phyloP scores from a whole-genome alignment of 2,888 invertebrate genomes.

The Idaea straminata region DNA sequence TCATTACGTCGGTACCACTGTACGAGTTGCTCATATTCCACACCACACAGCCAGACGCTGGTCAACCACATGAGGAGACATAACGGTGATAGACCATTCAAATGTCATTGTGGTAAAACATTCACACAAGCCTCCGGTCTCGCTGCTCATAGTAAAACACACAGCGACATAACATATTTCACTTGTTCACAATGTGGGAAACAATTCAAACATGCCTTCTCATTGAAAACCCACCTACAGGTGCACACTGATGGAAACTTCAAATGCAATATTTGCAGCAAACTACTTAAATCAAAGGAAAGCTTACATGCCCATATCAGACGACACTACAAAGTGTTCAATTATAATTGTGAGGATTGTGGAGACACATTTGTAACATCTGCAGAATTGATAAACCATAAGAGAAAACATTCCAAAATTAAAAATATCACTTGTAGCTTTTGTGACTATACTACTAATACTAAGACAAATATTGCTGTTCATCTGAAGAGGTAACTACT shows the following conservation, averaged over 20 bases:
- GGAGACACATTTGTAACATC: slow-evolving; percentile 71
- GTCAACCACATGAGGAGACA: slow-evolving; percentile 70
- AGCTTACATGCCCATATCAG: slow-evolving; percentile 63
- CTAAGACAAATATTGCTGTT: slow-evolving; percentile 61
- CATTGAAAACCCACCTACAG: slow-evolving; percentile 61
- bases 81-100: slow-evolving; percentile 67
- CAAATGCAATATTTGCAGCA: slow-evolving; percentile 63
- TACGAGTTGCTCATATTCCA: slow-evolving; percentile 62
- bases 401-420: slow-evolving; percentile 53
- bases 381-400: slow-evolving; percentile 69
- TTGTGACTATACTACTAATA: slow-evolving; percentile 66
- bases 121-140: slow-evolving; percentile 71
- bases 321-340: slow-evolving; percentile 67
- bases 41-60: slow-evolving; percentile 71
- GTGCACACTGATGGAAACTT: slow-evolving; percentile 63
- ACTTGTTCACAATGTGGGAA: slow-evolving; percentile 70
- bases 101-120: slow-evolving; percentile 68
- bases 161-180: slow-evolving; percentile 57
- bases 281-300: slow-evolving; percentile 62
- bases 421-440: slow-evolving; percentile 63
- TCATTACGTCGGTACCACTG: slow-evolving; percentile 61
- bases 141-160: slow-evolving; percentile 65
- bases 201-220: slow-evolving; percentile 72
- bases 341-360: slow-evolving; percentile 73
- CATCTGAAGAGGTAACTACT: slow-evolving; percentile 63